A percentile compares a stretch with the other conserved stretches of the same genome.
Conservation (phyloP, 2,888 invertebrate species). For the Pyrrhosoma nymphula region DNA sequence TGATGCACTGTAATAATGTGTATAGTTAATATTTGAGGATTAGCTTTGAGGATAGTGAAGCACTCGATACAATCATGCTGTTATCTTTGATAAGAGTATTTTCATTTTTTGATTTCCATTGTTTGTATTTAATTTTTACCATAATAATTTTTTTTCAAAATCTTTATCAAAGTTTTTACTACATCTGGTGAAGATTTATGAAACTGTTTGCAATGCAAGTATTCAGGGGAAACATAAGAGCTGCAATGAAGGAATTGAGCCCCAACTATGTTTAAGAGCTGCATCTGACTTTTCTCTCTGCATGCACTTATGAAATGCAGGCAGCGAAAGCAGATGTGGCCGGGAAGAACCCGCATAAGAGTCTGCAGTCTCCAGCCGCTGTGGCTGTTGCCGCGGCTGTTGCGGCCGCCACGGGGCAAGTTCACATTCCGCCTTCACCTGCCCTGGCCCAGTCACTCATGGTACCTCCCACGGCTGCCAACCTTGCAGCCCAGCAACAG, state of each 20-base stretch:
- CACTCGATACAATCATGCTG: too few species aligned
- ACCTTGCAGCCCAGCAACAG: slow-evolving; percentile 38
- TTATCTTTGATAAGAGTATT: too few species aligned
- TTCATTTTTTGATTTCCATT: too few species aligned
- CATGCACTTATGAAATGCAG: background rate
- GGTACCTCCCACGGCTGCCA: slow-evolving; percentile 49
- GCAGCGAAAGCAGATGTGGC: slow-evolving; percentile 62
- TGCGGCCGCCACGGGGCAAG: slow-evolving; percentile 41
- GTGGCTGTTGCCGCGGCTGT: slow-evolving; percentile 48
- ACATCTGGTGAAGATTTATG: background rate
- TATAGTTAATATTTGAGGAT: too few species aligned
- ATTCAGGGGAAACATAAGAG: background rate
- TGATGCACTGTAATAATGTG: too few species aligned
- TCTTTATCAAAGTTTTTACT: background rate
- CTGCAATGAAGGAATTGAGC: too few species aligned
- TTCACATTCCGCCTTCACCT: slow-evolving; percentile 38
- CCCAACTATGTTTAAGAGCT: too few species aligned
- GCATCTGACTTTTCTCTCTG: background rate
- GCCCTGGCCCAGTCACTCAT: slow-evolving; percentile 40
- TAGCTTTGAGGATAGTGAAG: too few species aligned
- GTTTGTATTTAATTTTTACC: too few species aligned
- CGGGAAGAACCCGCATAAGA: slow-evolving; percentile 50
- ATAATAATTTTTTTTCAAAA: background rate
- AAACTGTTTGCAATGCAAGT: background rate
- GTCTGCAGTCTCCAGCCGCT: slow-evolving; percentile 46